Percentiles rank a stretch among this genome's conserved stretches.
Evolutionary conservation across 2,113 vertebrate genomes (phyloP).

Genomic region (Epinephelus cyanopodus): DNA sequence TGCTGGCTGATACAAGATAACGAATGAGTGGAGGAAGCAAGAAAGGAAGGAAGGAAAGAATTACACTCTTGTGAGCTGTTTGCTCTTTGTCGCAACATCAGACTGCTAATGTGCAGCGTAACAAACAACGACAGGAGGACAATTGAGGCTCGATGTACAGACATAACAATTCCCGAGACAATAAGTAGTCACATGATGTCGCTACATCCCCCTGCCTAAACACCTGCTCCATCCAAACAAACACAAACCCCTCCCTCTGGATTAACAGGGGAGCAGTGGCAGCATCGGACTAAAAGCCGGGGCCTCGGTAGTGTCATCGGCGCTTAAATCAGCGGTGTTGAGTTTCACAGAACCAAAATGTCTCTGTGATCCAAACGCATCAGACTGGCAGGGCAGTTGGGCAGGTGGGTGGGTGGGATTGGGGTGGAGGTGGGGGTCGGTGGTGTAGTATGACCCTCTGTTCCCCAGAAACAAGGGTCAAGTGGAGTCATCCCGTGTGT

Average conservation of each 20-base stretch:
- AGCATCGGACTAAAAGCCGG: conserved; percentile 23
- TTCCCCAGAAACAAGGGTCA: conserved; percentile 64
- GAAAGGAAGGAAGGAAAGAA: conserved; percentile 13
- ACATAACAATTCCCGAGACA: conserved; percentile 34
- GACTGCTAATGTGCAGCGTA: conserved; percentile 6
- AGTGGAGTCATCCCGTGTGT: conserved; percentile 48
- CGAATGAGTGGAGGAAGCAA: conserved; percentile 3
- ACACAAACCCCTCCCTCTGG: not conserved
- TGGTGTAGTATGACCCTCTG: conserved; percentile 29
- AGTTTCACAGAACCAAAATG: conserved; percentile 69
- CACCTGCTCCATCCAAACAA: conserved; percentile 4
- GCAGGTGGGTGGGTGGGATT: conserved; percentile 1
- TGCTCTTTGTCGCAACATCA: not conserved
- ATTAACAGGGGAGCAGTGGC: conserved; percentile 5
- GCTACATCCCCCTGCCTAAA: not conserved
- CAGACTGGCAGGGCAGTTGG: conserved; percentile 30
- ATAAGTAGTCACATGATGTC: conserved; percentile 16
- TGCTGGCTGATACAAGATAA: conserved; percentile 12
- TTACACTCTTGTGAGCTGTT: not conserved
- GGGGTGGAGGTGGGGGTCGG: no score
- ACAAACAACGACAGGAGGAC: conserved; percentile 29
- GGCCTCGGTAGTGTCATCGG: conserved; percentile 60
- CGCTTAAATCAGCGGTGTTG: conserved; percentile 58
- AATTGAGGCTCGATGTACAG: conserved; percentile 15
- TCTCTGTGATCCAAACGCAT: conserved; percentile 42